phyloP scores from a whole-genome alignment of 2,888 invertebrate species.

The Melanostoma scalare region DNA sequence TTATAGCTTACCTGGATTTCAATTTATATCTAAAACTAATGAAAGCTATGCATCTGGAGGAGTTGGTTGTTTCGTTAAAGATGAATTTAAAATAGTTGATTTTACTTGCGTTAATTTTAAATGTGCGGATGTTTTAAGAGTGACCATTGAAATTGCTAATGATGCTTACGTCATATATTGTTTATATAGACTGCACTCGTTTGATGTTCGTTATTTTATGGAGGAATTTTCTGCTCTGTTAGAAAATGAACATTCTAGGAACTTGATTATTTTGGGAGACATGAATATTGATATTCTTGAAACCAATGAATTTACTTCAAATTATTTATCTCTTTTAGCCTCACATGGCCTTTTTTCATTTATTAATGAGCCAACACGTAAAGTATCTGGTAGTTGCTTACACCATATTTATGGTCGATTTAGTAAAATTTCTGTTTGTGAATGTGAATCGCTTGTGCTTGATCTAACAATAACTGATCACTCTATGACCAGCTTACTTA shows the following conservation, averaged over 20 bases:
- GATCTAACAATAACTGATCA: no score
- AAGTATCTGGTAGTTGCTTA: slow-evolving; percentile 3
- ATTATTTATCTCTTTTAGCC: slow-evolving; percentile 7
- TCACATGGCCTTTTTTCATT: neutral
- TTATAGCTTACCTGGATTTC: no score
- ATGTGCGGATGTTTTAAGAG: no score
- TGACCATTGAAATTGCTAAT: neutral
- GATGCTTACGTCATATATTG: slow-evolving; percentile 25
- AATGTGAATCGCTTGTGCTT: no score
- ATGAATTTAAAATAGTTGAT: no score
- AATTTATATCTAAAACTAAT: no score
- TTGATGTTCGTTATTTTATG: slow-evolving; percentile 26
- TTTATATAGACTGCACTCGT: slow-evolving; percentile 30
- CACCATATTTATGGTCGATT: no score
- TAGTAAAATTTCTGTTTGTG: no score
- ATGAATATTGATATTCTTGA: slow-evolving; percentile 22
- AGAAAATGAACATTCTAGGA: slow-evolving; percentile 20
- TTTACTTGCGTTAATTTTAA: no score
- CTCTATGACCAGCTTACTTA: no score
- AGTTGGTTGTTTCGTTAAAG: no score
- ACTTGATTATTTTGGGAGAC: slow-evolving; percentile 25
- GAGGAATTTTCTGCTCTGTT: slow-evolving; percentile 18
- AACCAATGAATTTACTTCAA: slow-evolving; percentile 16
- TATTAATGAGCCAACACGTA: slow-evolving; percentile 27
- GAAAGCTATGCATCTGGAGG: no score